Base-by-base conservation (phyloP, 2,797 vertebrate species). In the Cryptoblepharus egeriae region DNA sequence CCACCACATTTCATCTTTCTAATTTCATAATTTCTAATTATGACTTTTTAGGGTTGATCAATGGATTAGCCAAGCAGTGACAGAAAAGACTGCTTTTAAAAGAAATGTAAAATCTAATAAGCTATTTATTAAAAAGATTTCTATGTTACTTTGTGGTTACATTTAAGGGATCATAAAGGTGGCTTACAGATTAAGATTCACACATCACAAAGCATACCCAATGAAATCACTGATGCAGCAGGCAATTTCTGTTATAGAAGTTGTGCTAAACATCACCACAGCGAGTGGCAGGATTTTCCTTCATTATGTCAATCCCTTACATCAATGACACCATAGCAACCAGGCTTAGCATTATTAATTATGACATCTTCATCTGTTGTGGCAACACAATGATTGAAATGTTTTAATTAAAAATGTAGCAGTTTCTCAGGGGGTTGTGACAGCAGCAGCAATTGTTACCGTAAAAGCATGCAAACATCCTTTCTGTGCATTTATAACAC, bases 321-420 rank as follows among this genome's bases (percentile, higher is more conserved):
- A 61, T 4, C 83, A 90, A 72, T 55, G 72, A 24, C 70, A 87
- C 72, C 55, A 60, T 12, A 2, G 65, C 45, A 65, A 79, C 78
- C 67, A 67, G 37, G 13, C 67, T 85, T 84, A 39, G 49, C 16
- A 24, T 70, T 87, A 86, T 76, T 85, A 82, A 88, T 80, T 82
- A 58, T 58, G 65, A 71, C 70, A 78, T 61, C 55, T 65, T 77
- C 60, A 57, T 77, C 42, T 70, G 75, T 74, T 77, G 75, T 58
- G 5, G 76, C 78, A 85, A 58, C 77, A 75, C 39, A 79, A 39
- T 2, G 1, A 68, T 35, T 30, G 49, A 69, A 65, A 69, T 3
- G 10, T 35, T 0, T 6, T 64, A 77, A 75, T 79, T 87, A 75
- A 77, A 76, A 80, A 86, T 75, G 61, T 39, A 71, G 35, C 35